These are phyloP conservation scores for Rhinella marina DNA, from an alignment of 2,797 vertebrate species.

Conservation along the genomic window DNA sequence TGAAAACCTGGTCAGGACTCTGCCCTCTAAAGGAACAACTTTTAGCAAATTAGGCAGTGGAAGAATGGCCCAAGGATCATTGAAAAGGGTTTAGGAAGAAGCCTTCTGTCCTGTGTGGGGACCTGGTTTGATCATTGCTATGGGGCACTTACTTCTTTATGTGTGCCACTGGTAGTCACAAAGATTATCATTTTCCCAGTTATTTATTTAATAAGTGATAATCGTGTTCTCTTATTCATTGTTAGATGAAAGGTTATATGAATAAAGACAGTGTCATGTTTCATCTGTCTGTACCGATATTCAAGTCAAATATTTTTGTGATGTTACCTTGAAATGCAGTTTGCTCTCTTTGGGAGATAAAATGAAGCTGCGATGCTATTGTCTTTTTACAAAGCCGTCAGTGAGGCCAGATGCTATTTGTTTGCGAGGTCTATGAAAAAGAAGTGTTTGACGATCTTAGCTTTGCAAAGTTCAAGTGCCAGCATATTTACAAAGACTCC, in stretches of 20 bases:
- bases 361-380: slow-evolving; percentile 36
- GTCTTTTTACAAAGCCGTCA: slow-evolving; percentile 47
- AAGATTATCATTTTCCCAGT: too few relatives aligned
- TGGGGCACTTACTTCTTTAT: too few relatives aligned
- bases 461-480: slow-evolving; percentile 56
- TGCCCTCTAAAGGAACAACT: too few relatives aligned
- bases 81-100: too few relatives aligned
- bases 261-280: not conserved
- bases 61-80: too few relatives aligned
- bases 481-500: slow-evolving; percentile 47
- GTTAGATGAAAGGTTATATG: not conserved
- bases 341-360: slow-evolving; percentile 21
- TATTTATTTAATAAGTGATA: not conserved
- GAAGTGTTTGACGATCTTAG: slow-evolving; percentile 58
- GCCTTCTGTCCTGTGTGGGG: too few relatives aligned
- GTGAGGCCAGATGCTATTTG: slow-evolving; percentile 48
- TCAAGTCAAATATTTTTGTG: slow-evolving; percentile 13
- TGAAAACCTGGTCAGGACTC: too few relatives aligned
- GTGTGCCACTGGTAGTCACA: too few relatives aligned
- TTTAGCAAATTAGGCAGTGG: too few relatives aligned
- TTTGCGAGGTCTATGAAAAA: slow-evolving; percentile 31
- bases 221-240: not conserved
- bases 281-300: not conserved
- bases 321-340: slow-evolving; percentile 6
- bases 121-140: too few relatives aligned